Evolutionary conservation across 2,797 vertebrate genomes (phyloP).

Genomic region (Melanotaenia maccullochi): DNA sequence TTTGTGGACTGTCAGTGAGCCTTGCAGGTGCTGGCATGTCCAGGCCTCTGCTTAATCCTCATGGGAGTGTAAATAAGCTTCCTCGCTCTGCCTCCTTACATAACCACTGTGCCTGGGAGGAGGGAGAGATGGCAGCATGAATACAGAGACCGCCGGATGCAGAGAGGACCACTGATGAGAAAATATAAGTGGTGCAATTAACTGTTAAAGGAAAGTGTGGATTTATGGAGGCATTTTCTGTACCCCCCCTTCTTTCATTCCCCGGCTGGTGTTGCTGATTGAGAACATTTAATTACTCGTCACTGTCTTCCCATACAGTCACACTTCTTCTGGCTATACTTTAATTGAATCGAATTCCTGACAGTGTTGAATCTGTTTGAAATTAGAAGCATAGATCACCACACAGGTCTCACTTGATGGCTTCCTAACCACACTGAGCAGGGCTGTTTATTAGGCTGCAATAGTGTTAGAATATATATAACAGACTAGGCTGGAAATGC

Average conservation of each 20-base stretch:
- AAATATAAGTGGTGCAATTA: neutral
- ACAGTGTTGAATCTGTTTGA: constrained; percentile 49
- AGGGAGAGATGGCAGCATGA: constrained; percentile 37
- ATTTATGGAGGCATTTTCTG: constrained; percentile 1
- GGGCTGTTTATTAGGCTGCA: no score
- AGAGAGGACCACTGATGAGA: neutral
- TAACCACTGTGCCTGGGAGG: constrained; percentile 54
- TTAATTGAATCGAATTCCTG: constrained; percentile 58
- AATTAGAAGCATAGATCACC: constrained; percentile 24
- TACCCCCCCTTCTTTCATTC: neutral
- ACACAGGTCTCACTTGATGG: no score
- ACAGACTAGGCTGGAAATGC: no score
- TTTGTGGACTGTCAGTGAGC: constrained; percentile 40
- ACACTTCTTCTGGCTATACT: neutral
- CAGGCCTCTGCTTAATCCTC: constrained; percentile 65
- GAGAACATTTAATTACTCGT: constrained; percentile 7
- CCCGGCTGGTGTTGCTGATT: neutral
- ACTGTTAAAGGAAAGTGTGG: neutral
- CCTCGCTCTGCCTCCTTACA: constrained; percentile 60
- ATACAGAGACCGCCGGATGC: constrained; percentile 13
- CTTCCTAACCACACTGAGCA: no score
- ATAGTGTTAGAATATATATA: no score
- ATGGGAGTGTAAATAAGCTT: constrained; percentile 68
- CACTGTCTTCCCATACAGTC: neutral
- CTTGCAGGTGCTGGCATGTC: constrained; percentile 62